Conservation (phyloP, 2,797 vertebrate genomes). For the Tamandua tetradactyla region DNA sequence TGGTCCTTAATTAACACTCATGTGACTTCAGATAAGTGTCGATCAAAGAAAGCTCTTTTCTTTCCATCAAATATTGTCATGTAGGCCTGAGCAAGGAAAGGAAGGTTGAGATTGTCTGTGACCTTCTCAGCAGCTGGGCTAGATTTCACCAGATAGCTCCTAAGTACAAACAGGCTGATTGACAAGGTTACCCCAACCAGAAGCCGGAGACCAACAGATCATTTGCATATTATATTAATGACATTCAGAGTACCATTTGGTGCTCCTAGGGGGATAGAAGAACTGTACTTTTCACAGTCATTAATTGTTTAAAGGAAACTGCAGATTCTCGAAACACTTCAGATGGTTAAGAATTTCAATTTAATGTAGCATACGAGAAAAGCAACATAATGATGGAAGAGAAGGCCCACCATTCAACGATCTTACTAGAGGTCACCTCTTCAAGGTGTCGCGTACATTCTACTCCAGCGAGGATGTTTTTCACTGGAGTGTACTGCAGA, state of each 20-base stretch:
- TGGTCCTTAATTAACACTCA: slow-evolving; percentile 57
- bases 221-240: slow-evolving; percentile 83
- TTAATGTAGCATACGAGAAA: background rate
- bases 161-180: slow-evolving; percentile 72
- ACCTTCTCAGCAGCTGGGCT: slow-evolving; percentile 74
- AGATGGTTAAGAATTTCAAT: background rate
- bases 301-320: slow-evolving; percentile 69
- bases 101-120: background rate
- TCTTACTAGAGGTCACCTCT: background rate
- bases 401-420: background rate
- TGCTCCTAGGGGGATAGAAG: slow-evolving; percentile 72
- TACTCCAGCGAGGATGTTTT: background rate
- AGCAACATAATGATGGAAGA: background rate
- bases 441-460: background rate
- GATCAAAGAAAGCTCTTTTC: slow-evolving; percentile 63
- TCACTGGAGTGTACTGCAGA: background rate
- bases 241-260: slow-evolving; percentile 76
- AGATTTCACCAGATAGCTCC: slow-evolving; percentile 74
- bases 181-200: slow-evolving; percentile 77
- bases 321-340: background rate
- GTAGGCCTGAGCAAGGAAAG: background rate
- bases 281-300: slow-evolving; percentile 66
- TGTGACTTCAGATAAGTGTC: slow-evolving; percentile 48
- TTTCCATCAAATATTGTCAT: slow-evolving; percentile 8
- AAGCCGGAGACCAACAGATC: slow-evolving; percentile 63